Percentiles rank a stretch among this genome's conserved stretches.
Conservation (phyloP, 2,797 vertebrate species). For the Pseudochaenichthys georgianus region DNA sequence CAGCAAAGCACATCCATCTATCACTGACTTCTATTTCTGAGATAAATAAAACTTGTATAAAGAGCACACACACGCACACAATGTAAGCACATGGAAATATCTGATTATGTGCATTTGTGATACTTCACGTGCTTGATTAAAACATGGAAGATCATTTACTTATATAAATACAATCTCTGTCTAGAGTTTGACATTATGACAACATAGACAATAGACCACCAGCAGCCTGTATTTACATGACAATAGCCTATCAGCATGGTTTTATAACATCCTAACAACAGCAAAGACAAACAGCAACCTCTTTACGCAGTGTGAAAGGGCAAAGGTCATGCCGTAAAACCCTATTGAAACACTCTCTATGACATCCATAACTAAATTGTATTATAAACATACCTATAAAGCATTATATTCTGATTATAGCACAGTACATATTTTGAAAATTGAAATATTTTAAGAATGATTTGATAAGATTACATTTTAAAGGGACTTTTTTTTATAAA, state of each 20-base stretch:
- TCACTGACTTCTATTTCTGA: conserved; percentile 62
- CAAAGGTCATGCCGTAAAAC: conserved; percentile 47
- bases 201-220: conserved; percentile 40
- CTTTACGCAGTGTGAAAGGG: conserved; percentile 33
- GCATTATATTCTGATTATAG: no score
- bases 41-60: conserved; percentile 24
- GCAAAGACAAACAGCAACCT: conserved; percentile 57
- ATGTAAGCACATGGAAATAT: conserved; percentile 28
- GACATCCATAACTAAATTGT: no score
- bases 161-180: conserved; percentile 41
- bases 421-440: no score
- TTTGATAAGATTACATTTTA: not conserved
- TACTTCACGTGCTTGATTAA: conserved; percentile 1
- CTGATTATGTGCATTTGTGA: conserved; percentile 5
- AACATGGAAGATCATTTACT: conserved; percentile 25
- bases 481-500: not conserved
- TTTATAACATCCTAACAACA: conserved; percentile 51
- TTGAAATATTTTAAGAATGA: not conserved
- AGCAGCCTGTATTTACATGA: conserved; percentile 61
- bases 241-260: conserved; percentile 42
- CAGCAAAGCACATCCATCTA: conserved; percentile 74
- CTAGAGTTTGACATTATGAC: conserved; percentile 18
- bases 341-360: not conserved
- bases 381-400: no score
- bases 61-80: conserved; percentile 22